Conservation (phyloP, 2,888 invertebrate species). For the Chironomus tentans region DNA sequence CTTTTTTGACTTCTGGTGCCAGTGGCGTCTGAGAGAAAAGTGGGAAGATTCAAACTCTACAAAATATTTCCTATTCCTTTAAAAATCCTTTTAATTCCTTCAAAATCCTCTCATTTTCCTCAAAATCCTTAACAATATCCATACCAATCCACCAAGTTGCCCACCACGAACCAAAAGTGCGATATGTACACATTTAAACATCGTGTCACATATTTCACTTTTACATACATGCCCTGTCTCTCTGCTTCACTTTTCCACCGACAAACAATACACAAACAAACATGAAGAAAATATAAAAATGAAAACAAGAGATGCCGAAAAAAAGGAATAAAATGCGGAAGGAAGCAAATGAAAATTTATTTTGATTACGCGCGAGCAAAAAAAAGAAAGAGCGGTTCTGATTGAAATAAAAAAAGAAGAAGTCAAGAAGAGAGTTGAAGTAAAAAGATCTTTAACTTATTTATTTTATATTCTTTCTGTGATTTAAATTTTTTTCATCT, state of each 20-base stretch:
- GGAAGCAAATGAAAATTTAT: constrained; percentile 1
- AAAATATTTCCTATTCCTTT: no score
- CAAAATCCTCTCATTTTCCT: neutral
- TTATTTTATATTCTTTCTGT: neutral
- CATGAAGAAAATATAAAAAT: neutral
- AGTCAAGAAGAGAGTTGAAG: neutral
- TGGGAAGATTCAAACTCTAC: no score
- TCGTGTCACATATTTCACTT: neutral
- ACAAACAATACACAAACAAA: neutral
- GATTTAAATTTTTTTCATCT: neutral
- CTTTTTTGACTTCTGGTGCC: no score
- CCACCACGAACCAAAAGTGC: no score
- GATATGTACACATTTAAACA: neutral
- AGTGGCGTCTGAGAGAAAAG: no score
- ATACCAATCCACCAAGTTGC: no score
- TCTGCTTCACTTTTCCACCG: neutral
- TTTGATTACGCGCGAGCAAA: neutral
- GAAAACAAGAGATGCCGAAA: neutral
- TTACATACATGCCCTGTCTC: no score
- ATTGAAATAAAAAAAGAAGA: neutral
- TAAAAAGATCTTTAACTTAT: neutral
- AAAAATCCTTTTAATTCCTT: neutral
- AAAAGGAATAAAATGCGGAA: neutral
- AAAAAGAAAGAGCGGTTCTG: neutral
- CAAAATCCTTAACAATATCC: no score